Evolutionary conservation across 1,140 invertebrate species (phyloP), one percentile per base, ranked within the genome.

Genomic region (Nilaparvata lugens): DNA sequence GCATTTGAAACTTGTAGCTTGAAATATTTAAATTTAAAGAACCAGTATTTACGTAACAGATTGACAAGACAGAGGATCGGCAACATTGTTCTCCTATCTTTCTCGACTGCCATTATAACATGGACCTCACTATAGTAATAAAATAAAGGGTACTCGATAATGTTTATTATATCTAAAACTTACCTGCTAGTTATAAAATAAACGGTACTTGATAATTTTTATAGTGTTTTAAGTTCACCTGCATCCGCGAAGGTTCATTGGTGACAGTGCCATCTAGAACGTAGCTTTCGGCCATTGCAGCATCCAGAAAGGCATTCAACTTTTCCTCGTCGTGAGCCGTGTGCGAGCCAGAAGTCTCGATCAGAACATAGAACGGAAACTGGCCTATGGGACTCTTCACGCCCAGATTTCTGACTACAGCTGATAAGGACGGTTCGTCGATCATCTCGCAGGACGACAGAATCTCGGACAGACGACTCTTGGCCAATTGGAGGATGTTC

Each of bases 381-480:
- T 81, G 77, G n/a, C 52, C 38, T 24, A 67, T 38, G 28, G 67
- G 67, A 62, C 56, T 67, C 11, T 61, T 54, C 1, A 65, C 19
- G 5, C 68, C 60, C 5, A 65, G 52, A 5, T 62, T 24, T 9
- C 74, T 67, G 1, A 76, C 76, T 1, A 83, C 81, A 48, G 81
- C 76, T 5, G 78, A 74, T 65, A 93, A 72, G 0, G 88, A 81
- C n/a, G 69, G 63, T 21, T 76, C 75, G 72, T 98, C 95, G 58
- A 97, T 88, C 75, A 97, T 84, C 77, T 98, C 95, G 76, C 91
- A 95, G 0, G 95, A 92, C 21, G 94, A 96, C 18, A 98, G 73
- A 62, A 96, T 91, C 77, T 97, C 94, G 2, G 84, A 86, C 1
- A 98, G 75, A 57, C 86, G 81, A 2, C 70, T 71, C 72, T 87